phyloP scores from a whole-genome alignment of 1,140 invertebrate species.

The Yoshiicerus persimilis region DNA sequence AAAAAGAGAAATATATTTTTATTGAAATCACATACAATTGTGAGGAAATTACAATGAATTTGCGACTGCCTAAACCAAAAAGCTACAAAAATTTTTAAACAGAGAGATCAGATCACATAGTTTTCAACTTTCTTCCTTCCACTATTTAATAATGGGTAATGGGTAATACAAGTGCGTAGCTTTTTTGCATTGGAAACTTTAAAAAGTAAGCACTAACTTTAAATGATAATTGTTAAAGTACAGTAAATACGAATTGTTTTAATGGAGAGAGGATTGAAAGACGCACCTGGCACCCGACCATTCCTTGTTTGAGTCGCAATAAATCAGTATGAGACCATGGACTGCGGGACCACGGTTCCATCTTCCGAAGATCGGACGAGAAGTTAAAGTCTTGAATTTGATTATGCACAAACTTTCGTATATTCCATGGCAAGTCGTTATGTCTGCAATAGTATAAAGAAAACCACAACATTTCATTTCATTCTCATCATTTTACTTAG shows the following conservation, averaged over 20 bases:
- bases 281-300: slow-evolving; percentile 52
- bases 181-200: no score
- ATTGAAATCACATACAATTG: no score
- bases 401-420: slow-evolving; percentile 53
- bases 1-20: no score
- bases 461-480: slow-evolving; percentile 29
- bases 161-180: no score
- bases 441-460: slow-evolving; percentile 54
- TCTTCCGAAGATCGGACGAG: slow-evolving; percentile 49
- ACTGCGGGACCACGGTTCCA: slow-evolving; percentile 51
- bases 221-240: neutral
- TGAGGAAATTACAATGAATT: no score
- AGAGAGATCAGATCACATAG: no score
- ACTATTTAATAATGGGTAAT: no score
- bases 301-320: slow-evolving; percentile 51
- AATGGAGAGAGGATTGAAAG: neutral
- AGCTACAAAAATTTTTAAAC: no score
- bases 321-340: slow-evolving; percentile 54
- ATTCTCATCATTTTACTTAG: neutral
- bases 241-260: neutral
- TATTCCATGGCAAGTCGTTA: slow-evolving; percentile 59
- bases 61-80: no score
- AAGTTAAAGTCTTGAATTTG: slow-evolving; percentile 51
- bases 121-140: no score
- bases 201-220: no score